phyloP scores from a whole-genome alignment of 2,113 vertebrate genomes.

The Manacus vitellinus region DNA sequence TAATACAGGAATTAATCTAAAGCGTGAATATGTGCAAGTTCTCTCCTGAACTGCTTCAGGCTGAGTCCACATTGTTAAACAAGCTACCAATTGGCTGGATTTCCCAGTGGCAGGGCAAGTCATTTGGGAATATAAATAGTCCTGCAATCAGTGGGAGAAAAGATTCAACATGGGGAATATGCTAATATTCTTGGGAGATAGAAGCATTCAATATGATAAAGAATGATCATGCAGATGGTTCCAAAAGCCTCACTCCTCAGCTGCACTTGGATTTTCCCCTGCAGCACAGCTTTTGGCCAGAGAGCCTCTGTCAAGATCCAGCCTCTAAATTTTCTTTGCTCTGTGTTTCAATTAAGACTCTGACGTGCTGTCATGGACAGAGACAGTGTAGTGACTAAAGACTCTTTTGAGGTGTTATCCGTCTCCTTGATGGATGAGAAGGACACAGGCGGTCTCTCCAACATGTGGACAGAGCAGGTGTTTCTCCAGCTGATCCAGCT shows the following conservation, averaged over 20 bases:
- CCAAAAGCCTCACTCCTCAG: not conserved
- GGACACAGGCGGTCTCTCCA: not conserved
- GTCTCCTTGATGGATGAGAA: conserved; percentile 23
- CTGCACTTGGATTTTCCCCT: not conserved
- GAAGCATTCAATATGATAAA: not conserved
- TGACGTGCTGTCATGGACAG: not conserved
- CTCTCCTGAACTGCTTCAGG: not conserved
- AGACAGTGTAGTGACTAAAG: not conserved
- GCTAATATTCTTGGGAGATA: not conserved
- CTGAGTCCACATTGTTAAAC: not conserved
- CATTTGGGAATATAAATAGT: not conserved
- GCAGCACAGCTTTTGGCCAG: not conserved
- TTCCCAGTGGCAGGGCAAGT: not conserved
- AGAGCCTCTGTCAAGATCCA: not conserved
- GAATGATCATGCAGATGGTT: not conserved
- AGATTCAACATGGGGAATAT: not conserved
- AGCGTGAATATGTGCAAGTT: not conserved
- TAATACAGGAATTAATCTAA: not conserved
- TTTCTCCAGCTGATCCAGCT: conserved; percentile 9
- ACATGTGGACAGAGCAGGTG: conserved; percentile 56
- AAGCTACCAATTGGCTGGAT: not conserved
- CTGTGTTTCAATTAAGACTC: conserved; percentile 22
- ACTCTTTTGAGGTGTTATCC: not conserved
- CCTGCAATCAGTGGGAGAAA: not conserved
- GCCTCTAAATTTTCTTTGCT: not conserved